Conservation (phyloP, 2,113 vertebrate genomes). For the Spea multiplicata region DNA sequence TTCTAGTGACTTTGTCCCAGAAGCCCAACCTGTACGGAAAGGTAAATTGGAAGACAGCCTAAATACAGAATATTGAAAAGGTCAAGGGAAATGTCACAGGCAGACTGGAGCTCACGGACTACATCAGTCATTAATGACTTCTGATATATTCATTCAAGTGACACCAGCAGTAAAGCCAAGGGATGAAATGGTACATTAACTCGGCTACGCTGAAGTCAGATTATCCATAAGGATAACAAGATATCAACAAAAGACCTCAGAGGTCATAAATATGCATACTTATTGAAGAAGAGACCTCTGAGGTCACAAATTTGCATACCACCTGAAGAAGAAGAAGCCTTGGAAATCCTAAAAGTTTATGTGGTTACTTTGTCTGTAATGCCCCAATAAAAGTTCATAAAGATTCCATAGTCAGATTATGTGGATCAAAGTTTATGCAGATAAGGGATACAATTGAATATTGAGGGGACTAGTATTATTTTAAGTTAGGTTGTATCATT, state of each 20-base stretch:
- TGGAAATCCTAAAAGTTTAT: too few species aligned
- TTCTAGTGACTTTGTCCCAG: conserved; percentile 8
- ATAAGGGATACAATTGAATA: background rate
- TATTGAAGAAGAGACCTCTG: too few species aligned
- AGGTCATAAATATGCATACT: too few species aligned
- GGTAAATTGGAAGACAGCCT: conserved; percentile 38
- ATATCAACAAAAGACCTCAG: background rate
- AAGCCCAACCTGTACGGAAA: conserved; percentile 26
- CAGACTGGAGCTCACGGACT: conserved; percentile 19
- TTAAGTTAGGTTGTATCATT: too few species aligned
- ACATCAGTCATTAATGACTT: conserved; percentile 38
- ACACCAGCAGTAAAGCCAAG: background rate
- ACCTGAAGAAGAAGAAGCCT: too few species aligned
- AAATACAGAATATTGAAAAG: conserved; percentile 41
- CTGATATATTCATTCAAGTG: conserved; percentile 31
- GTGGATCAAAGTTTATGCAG: background rate
- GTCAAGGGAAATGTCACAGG: conserved; percentile 40
- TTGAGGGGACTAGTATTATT: too few species aligned
- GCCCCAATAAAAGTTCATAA: too few species aligned
- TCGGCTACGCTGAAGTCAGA: background rate
- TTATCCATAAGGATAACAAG: background rate
- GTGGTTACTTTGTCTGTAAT: too few species aligned
- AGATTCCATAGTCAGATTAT: background rate
- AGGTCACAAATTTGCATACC: too few species aligned
- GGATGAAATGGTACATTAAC: background rate